These are phyloP conservation scores for Liodrosophila aerea DNA, from an alignment of 2,888 invertebrate species.

Conservation along the genomic window DNA sequence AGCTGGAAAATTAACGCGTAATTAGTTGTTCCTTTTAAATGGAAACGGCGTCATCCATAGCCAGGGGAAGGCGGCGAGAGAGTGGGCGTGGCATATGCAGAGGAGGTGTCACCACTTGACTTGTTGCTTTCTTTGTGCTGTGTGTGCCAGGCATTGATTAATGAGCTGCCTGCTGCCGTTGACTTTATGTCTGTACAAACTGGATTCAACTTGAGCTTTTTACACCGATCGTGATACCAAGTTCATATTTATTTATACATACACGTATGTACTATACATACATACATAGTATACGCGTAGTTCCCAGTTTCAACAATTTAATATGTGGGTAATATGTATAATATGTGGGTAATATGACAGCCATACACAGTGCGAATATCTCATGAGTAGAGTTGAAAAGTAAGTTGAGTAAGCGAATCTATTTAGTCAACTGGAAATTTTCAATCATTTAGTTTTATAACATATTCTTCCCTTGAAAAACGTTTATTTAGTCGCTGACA, in stretches of 20 bases:
- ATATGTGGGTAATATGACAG: not conserved
- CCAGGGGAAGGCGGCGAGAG: not conserved
- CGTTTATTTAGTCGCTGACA: no score
- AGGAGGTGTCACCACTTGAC: slow-evolving; percentile 70
- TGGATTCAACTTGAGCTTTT: no score
- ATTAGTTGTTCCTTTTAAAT: slow-evolving; percentile 72
- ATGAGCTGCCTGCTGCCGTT: slow-evolving; percentile 59
- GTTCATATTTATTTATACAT: no score
- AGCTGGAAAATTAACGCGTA: slow-evolving; percentile 74
- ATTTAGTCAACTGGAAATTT: no score
- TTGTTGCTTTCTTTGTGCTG: slow-evolving; percentile 64
- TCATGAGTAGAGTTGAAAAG: no score
- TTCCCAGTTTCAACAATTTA: not conserved
- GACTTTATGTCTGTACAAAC: no score
- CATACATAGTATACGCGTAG: no score
- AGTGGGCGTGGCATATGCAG: slow-evolving; percentile 17
- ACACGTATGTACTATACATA: no score
- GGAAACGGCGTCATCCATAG: slow-evolving; percentile 56
- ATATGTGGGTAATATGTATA: not conserved
- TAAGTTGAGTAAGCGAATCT: no score
- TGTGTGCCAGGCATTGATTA: slow-evolving; percentile 60
- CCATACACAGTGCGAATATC: not conserved
- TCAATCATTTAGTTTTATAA: no score
- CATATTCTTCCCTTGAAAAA: no score
- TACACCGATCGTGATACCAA: no score